Base-by-base conservation (phyloP, 2,113 vertebrate genomes). In the Picathartes gymnocephalus region DNA sequence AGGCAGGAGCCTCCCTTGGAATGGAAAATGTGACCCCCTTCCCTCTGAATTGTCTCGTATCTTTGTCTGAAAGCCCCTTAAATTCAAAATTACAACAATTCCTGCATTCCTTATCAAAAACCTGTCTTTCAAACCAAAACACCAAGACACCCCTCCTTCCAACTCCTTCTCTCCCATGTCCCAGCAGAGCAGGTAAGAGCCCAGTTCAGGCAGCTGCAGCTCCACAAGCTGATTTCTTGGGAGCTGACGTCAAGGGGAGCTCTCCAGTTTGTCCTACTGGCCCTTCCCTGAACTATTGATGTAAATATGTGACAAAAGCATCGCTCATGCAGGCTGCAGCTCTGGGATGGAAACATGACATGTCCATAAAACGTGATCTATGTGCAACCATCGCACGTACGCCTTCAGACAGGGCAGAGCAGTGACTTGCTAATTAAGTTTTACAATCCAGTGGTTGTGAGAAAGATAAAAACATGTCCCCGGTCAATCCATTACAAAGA, bases 401-500 rank as follows among this genome's bases (percentile, higher is more conserved):
- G 47, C 79, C 66, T 97, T 97, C 88, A 93, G 85, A 97, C 42
- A 69, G 77, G 86, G 57, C 42, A 80, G 62, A 93, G 86, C 50
- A 85, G 61, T 83, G 66, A 79, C 77, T 83, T 92, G 94, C 96
- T 97, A 97, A 98, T 98, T 97, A 97, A 97, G 97, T 97, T 97
- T 97, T 97, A 97, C 88, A 97, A 95, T 97, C 96, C 93, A 93
- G 90, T 10, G 47, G 90, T 96, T 96, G 95, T 65, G 82, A 61
- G 71, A 79, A 94, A 96, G 96, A 96, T 97, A 95, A 97, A 96
- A 97, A 97, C 97, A 95, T 91, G 97, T 96, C 96, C 97, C 96
- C 28, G 97, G 97, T 98, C 97, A 98, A 97, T 98, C 96, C 93
- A 97, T 98, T 97, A 98, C 97, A 96, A 92, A 97, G 93, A 96